A percentile compares a stretch with the other conserved stretches of the same genome.
These are phyloP conservation scores for Galbula dea DNA, from an alignment of 2,113 vertebrate species.

Conservation along the genomic window DNA sequence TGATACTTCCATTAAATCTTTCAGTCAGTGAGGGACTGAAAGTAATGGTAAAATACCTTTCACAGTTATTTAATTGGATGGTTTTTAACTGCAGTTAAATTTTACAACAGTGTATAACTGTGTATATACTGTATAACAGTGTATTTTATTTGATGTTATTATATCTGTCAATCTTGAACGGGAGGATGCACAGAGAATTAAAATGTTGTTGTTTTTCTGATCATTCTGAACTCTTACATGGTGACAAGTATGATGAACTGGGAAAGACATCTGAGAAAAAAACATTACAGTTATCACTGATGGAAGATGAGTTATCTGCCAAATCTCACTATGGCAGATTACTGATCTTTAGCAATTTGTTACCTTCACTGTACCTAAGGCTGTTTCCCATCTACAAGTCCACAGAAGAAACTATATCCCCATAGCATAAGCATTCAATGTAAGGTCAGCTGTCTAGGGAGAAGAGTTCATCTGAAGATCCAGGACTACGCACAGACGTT, in stretches of 20 bases:
- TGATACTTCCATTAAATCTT: neutral
- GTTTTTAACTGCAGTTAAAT: neutral
- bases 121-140: too few species aligned
- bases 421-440: fast-evolving
- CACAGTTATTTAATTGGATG: neutral
- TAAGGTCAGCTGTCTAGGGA: neutral
- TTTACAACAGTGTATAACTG: neutral
- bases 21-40: neutral
- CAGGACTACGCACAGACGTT: neutral
- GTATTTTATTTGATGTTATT: neutral
- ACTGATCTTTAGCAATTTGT: neutral
- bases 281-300: neutral
- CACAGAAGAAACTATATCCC: neutral
- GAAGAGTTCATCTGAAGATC: neutral
- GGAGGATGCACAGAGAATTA: neutral
- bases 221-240: fast-evolving
- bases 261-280: neutral
- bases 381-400: neutral
- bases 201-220: neutral
- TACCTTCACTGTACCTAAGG: neutral
- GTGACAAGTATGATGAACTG: neutral
- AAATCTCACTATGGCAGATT: neutral
- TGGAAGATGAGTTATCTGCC: neutral
- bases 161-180: neutral
- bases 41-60: neutral